Evolutionary conservation across 2,888 invertebrate genomes (phyloP).

Genomic region (Euzetes globulus): DNA sequence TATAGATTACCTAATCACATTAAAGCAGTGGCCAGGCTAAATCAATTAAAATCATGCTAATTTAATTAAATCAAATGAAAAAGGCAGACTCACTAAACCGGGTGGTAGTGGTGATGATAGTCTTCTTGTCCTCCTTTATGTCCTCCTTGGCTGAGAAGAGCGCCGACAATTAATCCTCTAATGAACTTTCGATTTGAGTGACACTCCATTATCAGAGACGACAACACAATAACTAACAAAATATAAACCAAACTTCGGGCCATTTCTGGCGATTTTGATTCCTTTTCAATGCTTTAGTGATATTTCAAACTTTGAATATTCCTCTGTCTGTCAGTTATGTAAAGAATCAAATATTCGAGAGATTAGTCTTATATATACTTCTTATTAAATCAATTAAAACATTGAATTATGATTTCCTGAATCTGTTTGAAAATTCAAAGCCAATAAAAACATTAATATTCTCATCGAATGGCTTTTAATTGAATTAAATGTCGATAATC

Average conservation of each 20-base stretch:
- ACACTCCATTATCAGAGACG: not conserved
- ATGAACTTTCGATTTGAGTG: not conserved
- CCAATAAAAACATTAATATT: no score
- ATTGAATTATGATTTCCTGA: no score
- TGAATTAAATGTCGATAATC: no score
- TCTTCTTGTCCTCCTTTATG: not conserved
- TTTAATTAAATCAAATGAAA: not conserved
- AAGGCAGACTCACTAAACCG: not conserved
- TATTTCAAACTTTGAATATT: not conserved
- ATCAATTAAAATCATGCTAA: not conserved
- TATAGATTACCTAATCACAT: not conserved
- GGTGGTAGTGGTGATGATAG: not conserved
- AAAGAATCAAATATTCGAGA: no score
- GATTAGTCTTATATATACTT: no score
- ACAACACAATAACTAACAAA: not conserved
- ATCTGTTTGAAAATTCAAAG: no score
- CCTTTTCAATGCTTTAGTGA: not conserved
- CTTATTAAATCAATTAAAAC: no score
- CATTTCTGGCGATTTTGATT: not conserved
- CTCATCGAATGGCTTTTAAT: no score
- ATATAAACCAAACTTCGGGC: not conserved
- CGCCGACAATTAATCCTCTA: not conserved
- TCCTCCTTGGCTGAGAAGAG: constrained; percentile 6
- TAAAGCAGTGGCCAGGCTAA: no score
- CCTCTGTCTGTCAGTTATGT: not conserved